Conservation (phyloP, 2,113 vertebrate genomes). For the Notothenia coriiceps region DNA sequence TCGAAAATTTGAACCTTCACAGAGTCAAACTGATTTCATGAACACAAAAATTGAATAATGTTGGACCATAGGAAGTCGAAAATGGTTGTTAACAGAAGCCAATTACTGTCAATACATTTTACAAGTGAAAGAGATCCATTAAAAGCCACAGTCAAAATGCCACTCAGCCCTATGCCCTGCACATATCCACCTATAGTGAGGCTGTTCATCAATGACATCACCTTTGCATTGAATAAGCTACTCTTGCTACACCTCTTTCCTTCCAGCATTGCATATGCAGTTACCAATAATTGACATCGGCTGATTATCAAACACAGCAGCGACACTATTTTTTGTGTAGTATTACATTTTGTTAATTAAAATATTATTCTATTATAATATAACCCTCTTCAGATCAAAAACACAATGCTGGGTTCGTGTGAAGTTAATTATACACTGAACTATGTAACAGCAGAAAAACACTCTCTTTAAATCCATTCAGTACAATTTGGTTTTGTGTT, state of each 20-base stretch:
- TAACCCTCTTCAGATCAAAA: neutral
- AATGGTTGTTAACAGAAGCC: neutral
- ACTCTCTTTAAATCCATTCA: neutral
- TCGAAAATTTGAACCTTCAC: constrained; percentile 15
- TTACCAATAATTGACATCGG: no score
- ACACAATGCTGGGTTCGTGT: neutral
- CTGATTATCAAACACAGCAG: no score
- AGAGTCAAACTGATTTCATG: neutral
- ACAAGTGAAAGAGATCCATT: neutral
- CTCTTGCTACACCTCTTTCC: no score
- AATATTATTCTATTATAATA: neutral
- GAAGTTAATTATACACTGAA: neutral
- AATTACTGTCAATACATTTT: neutral
- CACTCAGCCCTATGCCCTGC: no score
- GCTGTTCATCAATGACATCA: no score
- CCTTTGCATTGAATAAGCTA: no score
- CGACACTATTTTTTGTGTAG: neutral
- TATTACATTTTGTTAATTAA: neutral
- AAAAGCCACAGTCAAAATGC: no score
- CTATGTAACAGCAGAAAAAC: neutral
- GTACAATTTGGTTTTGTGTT: neutral
- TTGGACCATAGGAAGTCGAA: neutral
- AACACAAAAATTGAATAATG: neutral
- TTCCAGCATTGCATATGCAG: no score
- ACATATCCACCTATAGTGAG: no score